These are phyloP conservation scores for Drosophila triauraria DNA, from an alignment of 1,140 invertebrate genomes.

Conservation along the genomic window DNA sequence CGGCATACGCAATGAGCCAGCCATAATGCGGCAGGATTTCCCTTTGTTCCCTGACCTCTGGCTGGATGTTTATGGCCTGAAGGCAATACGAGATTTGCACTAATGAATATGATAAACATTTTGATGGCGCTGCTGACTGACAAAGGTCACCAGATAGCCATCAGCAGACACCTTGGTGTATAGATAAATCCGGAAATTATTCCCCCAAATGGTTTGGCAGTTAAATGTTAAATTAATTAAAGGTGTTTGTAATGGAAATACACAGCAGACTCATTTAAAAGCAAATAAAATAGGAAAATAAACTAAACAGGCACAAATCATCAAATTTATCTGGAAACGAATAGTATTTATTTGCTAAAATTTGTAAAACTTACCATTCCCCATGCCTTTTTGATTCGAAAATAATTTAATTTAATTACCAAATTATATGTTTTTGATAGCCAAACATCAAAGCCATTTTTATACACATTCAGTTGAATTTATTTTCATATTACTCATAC, in stretches of 20 bases:
- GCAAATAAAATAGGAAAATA: too few species aligned
- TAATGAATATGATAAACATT: conserved; percentile 58
- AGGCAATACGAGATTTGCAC: conserved; percentile 36
- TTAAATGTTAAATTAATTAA: conserved; percentile 4
- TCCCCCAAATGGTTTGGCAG: not conserved
- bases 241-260: conserved; percentile 2
- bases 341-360: not conserved
- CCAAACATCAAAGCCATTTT: conserved; percentile 19
- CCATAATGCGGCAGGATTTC: conserved; percentile 6
- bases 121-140: conserved; percentile 20
- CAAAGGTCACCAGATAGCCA: conserved; percentile 23
- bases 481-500: conserved; percentile 75
- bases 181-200: conserved; percentile 12
- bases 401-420: not conserved
- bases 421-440: not conserved
- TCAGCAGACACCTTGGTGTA: conserved; percentile 12
- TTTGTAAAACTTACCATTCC: conserved; percentile 1
- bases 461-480: conserved; percentile 76
- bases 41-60: not conserved
- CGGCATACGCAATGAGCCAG: conserved; percentile 36
- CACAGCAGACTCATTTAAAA: not conserved
- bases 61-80: conserved; percentile 35
- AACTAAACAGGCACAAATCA: not conserved
- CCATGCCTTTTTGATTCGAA: not conserved
- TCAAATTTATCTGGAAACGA: not conserved